Conservation (phyloP, 2,888 invertebrate species). For the Pardosa pseudoannulata region DNA sequence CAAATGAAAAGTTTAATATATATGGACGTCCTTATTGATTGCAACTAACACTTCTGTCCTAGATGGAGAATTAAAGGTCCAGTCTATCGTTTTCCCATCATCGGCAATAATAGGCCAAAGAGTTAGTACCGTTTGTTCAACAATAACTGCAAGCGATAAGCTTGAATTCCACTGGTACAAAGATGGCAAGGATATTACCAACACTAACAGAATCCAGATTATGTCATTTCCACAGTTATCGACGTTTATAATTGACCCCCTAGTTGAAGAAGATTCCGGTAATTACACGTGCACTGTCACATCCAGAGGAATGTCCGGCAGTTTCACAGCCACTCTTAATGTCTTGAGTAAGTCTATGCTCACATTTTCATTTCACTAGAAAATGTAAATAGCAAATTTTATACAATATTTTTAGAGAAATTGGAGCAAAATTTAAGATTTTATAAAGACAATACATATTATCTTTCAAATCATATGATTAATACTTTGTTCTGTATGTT, state of each 20-base stretch:
- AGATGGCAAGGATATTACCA: slow-evolving; percentile 31
- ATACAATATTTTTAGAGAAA: no score
- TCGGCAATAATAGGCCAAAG: slow-evolving; percentile 22
- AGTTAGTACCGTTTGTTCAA: slow-evolving; percentile 44
- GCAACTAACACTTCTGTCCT: no score
- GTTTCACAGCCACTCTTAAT: slow-evolving; percentile 27
- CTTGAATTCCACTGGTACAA: slow-evolving; percentile 56
- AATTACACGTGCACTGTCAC: slow-evolving; percentile 56
- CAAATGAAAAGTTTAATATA: no score
- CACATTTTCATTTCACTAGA: no score
- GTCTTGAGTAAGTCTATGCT: slow-evolving; percentile 48
- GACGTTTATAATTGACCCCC: slow-evolving; percentile 49
- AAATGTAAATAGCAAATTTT: no score
- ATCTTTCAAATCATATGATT: no score
- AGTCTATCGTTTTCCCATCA: slow-evolving; percentile 49
- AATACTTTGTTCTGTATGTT: no score
- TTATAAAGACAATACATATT: no score
- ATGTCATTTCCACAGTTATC: slow-evolving; percentile 47
- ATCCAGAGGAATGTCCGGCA: slow-evolving; percentile 36
- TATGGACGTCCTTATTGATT: no score
- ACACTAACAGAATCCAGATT: slow-evolving; percentile 27
- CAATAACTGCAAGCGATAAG: slow-evolving; percentile 16
- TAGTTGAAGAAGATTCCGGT: slow-evolving; percentile 56
- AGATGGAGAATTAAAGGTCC: slow-evolving; percentile 28
- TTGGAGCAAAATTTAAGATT: no score